phyloP scores from a whole-genome alignment of 2,888 invertebrate species.

The Teleogryllus oceanicus region DNA sequence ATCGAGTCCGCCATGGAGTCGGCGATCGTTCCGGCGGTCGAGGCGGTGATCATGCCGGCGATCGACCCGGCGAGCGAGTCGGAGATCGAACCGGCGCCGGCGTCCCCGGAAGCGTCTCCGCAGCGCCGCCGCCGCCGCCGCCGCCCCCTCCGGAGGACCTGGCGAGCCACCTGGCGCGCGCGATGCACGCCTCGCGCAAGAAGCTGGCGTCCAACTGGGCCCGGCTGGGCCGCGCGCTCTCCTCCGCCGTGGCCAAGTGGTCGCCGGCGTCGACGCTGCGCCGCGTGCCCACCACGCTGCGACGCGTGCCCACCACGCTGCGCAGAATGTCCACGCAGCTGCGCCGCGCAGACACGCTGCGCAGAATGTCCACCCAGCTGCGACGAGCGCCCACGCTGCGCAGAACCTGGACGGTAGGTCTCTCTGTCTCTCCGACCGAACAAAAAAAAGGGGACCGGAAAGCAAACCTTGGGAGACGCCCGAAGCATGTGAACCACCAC shows the following conservation, averaged over 20 bases:
- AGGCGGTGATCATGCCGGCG: too few species aligned
- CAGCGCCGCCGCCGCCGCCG: constrained; percentile 24
- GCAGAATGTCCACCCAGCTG: neutral
- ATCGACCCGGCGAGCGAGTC: too few species aligned
- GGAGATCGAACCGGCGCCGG: constrained; percentile 38
- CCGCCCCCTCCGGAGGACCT: constrained; percentile 60
- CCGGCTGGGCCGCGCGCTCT: neutral
- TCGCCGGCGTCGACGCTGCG: neutral
- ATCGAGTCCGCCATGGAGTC: too few species aligned
- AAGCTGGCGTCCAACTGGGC: neutral
- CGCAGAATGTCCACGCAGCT: neutral
- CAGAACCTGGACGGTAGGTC: neutral
- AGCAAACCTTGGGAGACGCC: too few species aligned
- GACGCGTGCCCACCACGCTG: neutral
- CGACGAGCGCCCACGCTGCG: neutral
- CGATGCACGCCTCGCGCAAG: neutral
- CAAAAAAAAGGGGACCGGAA: too few species aligned
- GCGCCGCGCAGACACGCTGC: neutral
- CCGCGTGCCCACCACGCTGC: neutral
- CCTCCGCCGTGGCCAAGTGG: neutral
- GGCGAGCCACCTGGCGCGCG: constrained; percentile 44
- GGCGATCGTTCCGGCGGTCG: too few species aligned
- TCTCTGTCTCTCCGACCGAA: too few species aligned
- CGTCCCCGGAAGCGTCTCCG: constrained; percentile 45
- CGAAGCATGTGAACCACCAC: too few species aligned